phyloP scores from a whole-genome alignment of 2,113 vertebrate species.

The Pseudois nayaur region DNA sequence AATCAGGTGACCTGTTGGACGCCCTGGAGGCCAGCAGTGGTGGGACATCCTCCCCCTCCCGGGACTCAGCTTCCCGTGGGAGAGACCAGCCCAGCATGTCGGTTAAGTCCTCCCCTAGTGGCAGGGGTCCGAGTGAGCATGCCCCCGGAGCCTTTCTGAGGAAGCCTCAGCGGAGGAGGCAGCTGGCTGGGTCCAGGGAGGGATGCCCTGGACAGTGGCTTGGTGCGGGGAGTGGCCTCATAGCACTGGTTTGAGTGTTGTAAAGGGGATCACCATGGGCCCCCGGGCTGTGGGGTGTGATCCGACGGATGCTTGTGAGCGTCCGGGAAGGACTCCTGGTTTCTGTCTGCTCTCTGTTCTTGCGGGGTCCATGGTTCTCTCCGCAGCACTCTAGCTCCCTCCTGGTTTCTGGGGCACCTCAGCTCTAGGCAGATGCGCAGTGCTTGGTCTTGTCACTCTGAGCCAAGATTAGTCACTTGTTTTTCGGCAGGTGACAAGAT shows the following conservation, averaged over 20 bases:
- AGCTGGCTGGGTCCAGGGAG: neutral
- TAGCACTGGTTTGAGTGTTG: neutral
- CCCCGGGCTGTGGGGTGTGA: neutral
- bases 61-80: neutral
- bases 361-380: neutral
- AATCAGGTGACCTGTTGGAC: neutral
- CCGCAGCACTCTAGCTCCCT: neutral
- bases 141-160: neutral
- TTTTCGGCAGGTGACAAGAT: neutral
- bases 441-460: neutral
- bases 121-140: neutral
- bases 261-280: neutral
- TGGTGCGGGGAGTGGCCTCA: neutral
- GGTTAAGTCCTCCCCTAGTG: neutral
- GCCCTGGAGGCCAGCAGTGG: neutral
- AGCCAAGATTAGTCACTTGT: neutral
- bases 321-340: neutral
- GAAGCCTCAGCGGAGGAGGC: neutral
- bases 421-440: neutral
- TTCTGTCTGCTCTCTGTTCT: neutral
- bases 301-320: fast-evolving
- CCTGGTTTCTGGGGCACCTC: neutral
- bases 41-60: neutral
- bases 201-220: neutral
- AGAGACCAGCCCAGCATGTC: neutral